Percentiles rank a stretch among this genome's conserved stretches.
These are phyloP conservation scores for Tachina fera DNA, from an alignment of 2,888 invertebrate species.

Conservation along the genomic window DNA sequence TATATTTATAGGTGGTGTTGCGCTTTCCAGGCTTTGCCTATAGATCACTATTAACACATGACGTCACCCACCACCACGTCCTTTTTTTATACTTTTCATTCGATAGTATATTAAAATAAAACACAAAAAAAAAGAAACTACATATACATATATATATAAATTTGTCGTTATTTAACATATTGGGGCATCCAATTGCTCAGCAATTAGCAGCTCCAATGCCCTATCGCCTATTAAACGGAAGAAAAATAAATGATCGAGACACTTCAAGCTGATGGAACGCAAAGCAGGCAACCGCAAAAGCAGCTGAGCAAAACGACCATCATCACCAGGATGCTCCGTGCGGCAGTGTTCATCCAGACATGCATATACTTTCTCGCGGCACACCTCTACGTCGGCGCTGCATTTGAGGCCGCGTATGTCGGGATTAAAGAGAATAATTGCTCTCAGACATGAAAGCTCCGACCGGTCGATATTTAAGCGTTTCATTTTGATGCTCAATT, in stretches of 20 bases:
- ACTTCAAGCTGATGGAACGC: constrained; percentile 95
- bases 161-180: constrained; percentile 74
- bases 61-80: constrained; percentile 3
- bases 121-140: neutral
- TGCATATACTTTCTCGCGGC: constrained; percentile 97
- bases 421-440: constrained; percentile 98
- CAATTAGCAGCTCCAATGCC: constrained; percentile 92
- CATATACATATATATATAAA: neutral
- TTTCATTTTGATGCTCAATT: constrained; percentile 97
- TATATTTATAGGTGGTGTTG: constrained; percentile 11
- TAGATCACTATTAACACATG: neutral
- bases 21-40: constrained; percentile 53
- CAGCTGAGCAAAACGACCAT: constrained; percentile 97
- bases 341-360: constrained; percentile 98
- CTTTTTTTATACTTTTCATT: neutral
- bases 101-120: neutral
- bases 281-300: constrained; percentile 94
- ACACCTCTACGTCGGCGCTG: constrained; percentile 90
- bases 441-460: constrained; percentile 96
- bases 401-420: constrained; percentile 95
- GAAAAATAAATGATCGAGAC: constrained; percentile 97
- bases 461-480: constrained; percentile 97
- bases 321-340: constrained; percentile 93
- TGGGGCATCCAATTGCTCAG: constrained; percentile 90
- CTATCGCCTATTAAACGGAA: constrained; percentile 95